Evolutionary conservation across 2,888 invertebrate species (phyloP), one percentile per base, ranked within the genome.

Genomic region (Tenthredo amoena): DNA sequence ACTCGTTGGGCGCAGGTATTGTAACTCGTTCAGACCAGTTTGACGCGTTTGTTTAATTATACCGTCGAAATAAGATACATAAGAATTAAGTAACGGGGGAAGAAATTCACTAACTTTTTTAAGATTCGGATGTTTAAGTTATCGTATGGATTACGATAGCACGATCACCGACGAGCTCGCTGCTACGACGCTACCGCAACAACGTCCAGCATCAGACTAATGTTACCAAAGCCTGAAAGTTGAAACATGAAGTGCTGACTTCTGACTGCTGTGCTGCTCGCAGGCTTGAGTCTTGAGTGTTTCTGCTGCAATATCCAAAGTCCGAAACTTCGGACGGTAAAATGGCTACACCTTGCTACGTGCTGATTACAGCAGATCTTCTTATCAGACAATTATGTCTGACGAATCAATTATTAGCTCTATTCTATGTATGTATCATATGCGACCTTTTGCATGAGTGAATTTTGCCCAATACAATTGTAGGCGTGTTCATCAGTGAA

Each of bases 121-220:
- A 26, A 0, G 26, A 26, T 26, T 26, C 26, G 26, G 6, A n/a
- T 58, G 0, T 58, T 21, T 7, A 1, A 21, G 26, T 62, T 12
- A 12, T 26, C 7, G 5, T 21, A 15, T n/a, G 4, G 21, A n/a
- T 74, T 74, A 9, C 15, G 21, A 40, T n/a, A 55, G 6, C 47
- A 50, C 47, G 31, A 47, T 15, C 21, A 12, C 4, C 26, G 18
- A n/a, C 18, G n/a, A 50, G 77, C 21, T 55, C 77, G 55, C 21
- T n/a, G 21, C 55, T 18, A 26, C 77, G 77, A 77, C 55, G 77
- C 77, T 77, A 55, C 26, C 77, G 34, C 77, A 77, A 77, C 77
- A 77, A 34, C 50, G 77, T 77, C 77, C 77, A 55, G 55, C 77
- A 77, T 77, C 50, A 77, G 55, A 77, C 77, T 77, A 40, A 43